These are phyloP conservation scores for Periophthalmodon schlosseri DNA, from an alignment of 2,113 vertebrate genomes.

Conservation along the genomic window DNA sequence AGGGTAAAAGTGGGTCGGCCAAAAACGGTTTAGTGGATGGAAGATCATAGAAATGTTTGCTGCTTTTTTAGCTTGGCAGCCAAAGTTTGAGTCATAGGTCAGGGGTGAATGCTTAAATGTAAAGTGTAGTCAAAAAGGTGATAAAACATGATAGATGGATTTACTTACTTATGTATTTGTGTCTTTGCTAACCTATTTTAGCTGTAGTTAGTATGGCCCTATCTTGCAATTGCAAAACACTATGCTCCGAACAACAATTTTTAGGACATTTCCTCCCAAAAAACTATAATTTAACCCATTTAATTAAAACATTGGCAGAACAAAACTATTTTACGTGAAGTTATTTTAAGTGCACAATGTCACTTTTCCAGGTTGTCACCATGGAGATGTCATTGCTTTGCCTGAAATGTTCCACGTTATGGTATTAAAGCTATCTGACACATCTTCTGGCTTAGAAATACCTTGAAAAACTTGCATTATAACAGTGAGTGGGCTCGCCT, in stretches of 20 bases:
- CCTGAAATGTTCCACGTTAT: too few species aligned
- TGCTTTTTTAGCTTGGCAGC: not conserved
- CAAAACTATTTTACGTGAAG: too few species aligned
- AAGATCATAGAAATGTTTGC: not conserved
- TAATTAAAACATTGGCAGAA: not conserved
- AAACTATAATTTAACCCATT: not conserved
- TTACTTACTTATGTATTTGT: not conserved
- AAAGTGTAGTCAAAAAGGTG: too few species aligned
- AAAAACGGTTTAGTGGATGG: not conserved
- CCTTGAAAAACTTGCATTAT: too few species aligned
- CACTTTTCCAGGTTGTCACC: too few species aligned
- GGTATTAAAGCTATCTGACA: too few species aligned
- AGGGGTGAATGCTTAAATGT: not conserved
- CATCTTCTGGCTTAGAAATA: too few species aligned
- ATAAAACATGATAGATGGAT: not conserved
- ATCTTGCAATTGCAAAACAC: not conserved
- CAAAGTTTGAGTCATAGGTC: not conserved
- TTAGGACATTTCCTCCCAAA: too few species aligned
- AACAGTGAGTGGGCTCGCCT: too few species aligned
- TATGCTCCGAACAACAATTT: too few species aligned
- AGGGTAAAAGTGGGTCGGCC: not conserved
- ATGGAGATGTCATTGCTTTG: too few species aligned
- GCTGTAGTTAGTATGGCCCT: not conserved
- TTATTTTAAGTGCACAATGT: too few species aligned
- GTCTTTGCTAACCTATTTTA: not conserved